Base-by-base conservation (phyloP, 2,888 invertebrate species). In the Augochlorella aurata region DNA sequence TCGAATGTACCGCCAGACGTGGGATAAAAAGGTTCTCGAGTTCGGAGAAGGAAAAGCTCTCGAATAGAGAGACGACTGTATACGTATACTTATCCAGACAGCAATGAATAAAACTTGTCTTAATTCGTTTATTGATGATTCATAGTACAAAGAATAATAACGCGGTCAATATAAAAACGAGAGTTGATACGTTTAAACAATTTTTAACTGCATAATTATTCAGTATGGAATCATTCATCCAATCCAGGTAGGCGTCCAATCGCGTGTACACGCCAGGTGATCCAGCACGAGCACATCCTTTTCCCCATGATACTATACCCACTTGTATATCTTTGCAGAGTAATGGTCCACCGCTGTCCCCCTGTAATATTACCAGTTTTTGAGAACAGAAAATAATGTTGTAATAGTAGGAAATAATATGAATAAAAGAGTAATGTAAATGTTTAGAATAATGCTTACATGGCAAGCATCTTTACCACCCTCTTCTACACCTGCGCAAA, bases 341-440 rank as follows among this genome's bases (percentile, higher is more conserved):
- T 47, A 92, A 81, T 67, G 92, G 91, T 1, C 92, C 92, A 72
- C 92, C 92, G 49, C 92, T 92, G 67, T 92, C 92, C 21, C 92
- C 92, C 92, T 92, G 80, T 58, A 82, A 88, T 63, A 50, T 61
- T 16, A 47, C 38, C 44, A 29, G 61, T 24, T 29, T 24, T 16
- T 24, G 24, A 21, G 1, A 0, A 24, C 24, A 14, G 4, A 58
- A 24, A 58, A 58, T 1, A 52, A 10, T 0, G 52, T 21, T 10
- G 10, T 10, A n/a, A 52, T 49, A 16, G 16, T 16, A 18, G 38
- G 38, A 5, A 38, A 38, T 38, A 38, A 38, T 5, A 38, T 38
- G 5, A 38, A 38, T 38, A 38, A 38, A 14, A 54, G 5, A 21
- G 21, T 54, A 12, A 54, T 21, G 4, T 0, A 9, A 54, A 58